These are phyloP conservation scores for Entomobrya multifasciata DNA, from an alignment of 2,888 invertebrate genomes.

Conservation along the genomic window DNA sequence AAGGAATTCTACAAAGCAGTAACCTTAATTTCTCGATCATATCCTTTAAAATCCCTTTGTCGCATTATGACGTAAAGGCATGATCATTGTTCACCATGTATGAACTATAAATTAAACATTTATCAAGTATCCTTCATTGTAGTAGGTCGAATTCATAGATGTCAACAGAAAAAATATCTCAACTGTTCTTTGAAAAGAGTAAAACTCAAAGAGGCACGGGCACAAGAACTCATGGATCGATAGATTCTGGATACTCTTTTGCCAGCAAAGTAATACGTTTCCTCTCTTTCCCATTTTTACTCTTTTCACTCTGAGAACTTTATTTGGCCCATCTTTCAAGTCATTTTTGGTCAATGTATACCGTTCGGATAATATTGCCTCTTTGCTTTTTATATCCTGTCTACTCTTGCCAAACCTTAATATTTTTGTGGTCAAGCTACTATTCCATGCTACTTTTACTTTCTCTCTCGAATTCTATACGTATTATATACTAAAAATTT, in stretches of 20 bases:
- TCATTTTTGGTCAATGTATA: slow-evolving; percentile 47
- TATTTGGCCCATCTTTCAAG: slow-evolving; percentile 54
- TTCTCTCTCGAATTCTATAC: no score
- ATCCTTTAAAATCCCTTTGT: slow-evolving; percentile 21
- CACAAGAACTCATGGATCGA: slow-evolving; percentile 63
- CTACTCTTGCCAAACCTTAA: slow-evolving; percentile 19
- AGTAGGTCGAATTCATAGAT: not conserved
- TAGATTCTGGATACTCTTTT: slow-evolving; percentile 71
- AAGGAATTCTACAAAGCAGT: no score
- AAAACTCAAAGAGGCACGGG: not conserved
- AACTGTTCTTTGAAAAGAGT: not conserved
- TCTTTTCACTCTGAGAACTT: slow-evolving; percentile 6
- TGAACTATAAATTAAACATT: not conserved
- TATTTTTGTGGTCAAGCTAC: no score
- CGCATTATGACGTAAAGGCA: slow-evolving; percentile 48
- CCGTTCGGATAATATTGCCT: slow-evolving; percentile 15
- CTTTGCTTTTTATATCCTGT: not conserved
- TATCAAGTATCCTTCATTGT: not conserved
- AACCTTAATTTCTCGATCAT: not conserved
- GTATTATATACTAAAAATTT: no score
- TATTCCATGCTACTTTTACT: no score
- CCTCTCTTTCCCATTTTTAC: not conserved
- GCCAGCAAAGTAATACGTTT: slow-evolving; percentile 1
- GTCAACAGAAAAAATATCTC: not conserved
- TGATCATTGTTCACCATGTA: slow-evolving; percentile 17